phyloP scores from a whole-genome alignment of 2,888 invertebrate species.

The Drosophila ustulata region DNA sequence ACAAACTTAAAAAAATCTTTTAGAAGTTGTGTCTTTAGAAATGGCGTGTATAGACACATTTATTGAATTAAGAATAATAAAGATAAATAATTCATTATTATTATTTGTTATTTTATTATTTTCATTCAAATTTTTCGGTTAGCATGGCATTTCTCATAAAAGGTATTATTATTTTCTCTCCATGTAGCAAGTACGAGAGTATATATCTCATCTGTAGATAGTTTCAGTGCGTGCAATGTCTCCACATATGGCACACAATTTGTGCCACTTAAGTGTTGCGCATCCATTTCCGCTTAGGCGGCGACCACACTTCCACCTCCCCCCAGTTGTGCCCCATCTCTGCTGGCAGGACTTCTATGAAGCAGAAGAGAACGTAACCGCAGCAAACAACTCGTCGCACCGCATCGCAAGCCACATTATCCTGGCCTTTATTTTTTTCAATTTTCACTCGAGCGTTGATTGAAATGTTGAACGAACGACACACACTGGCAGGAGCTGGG shows the following conservation, averaged over 20 bases:
- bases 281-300: conserved; percentile 77
- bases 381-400: conserved; percentile 37
- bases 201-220: conserved; percentile 45
- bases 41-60: no score
- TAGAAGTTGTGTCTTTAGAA: no score
- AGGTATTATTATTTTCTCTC: no score
- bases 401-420: conserved; percentile 61
- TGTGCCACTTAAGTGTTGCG: conserved; percentile 81
- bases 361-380: conserved; percentile 36
- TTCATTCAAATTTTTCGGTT: no score
- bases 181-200: conserved; percentile 12
- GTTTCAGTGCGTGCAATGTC: conserved; percentile 46
- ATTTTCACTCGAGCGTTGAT: conserved; percentile 80
- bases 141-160: no score
- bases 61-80: no score
- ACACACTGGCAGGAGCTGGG: conserved; percentile 16
- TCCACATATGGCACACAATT: conserved; percentile 72
- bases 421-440: conserved; percentile 78
- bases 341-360: conserved; percentile 7
- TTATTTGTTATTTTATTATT: no score
- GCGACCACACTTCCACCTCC: conserved; percentile 14
- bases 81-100: no score
- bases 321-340: neutral
- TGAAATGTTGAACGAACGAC: conserved; percentile 75
- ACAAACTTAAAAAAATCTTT: neutral